Base-by-base conservation (phyloP, 2,797 vertebrate genomes). In the Dipus sagitta region DNA sequence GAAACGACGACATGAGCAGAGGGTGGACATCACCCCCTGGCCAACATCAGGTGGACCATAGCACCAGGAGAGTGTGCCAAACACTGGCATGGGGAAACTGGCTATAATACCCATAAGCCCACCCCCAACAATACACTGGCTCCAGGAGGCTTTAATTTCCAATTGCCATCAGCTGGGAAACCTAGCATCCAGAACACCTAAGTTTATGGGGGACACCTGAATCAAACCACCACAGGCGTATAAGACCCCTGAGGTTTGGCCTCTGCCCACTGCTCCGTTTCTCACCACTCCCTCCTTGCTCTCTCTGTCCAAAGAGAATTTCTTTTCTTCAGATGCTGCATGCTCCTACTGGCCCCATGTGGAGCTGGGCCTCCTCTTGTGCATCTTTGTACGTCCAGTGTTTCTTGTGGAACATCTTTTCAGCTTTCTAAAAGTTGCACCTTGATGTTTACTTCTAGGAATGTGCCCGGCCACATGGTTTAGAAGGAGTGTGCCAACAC, bases 361-460 rank as follows among this genome's bases (percentile, higher is more conserved):
- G 30, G 52, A 12, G 2, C 76, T 68, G 30, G 86, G 3, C 14
- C 24, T n/a, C 2, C 9, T 68, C 74, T 67, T 32, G n/a, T 9
- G 71, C 34, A 26, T 62, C 38, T 52, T 14, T 24, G 26, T 1
- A 18, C 60, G 62, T 32, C 79, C 67, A 75, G 47, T n/a, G 71
- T 58, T 80, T 76, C 30, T 34, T 52, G n/a, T 0, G 14, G 76
- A 85, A 70, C 13, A 64, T 13, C 24, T 79, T n/a, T 68, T 88
- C 6, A 15, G 2, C 75, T 42, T 81, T 74, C 32, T 58, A 77
- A 90, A 26, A 47, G 72, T n/a, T 58, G n/a, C 14, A 64, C 52
- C 30, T 86, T 23, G 14, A 47, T 67, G 54, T 84, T 77, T 92
- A 38, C 47, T 85, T 82, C 70, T 30, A 91, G 65, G 18, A 95